Percentiles rank a stretch among this genome's conserved stretches.
Evolutionary conservation across 2,797 vertebrate species (phyloP).

Genomic region (Brotula barbata): DNA sequence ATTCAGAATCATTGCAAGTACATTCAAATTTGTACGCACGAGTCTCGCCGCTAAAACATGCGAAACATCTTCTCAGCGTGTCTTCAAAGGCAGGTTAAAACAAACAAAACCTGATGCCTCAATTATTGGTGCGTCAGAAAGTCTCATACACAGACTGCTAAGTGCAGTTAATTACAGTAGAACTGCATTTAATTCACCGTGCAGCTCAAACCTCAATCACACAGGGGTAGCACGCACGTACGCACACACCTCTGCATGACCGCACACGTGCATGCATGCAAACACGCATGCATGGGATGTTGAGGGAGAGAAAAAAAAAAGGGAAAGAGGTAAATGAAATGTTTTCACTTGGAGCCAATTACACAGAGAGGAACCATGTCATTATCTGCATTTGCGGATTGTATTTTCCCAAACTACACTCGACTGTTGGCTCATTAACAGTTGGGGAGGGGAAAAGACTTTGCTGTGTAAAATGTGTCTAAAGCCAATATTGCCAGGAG

Average conservation of each 20-base stretch:
- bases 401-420: slow-evolving; percentile 72
- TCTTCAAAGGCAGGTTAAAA: slow-evolving; percentile 79
- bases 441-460: slow-evolving; percentile 45
- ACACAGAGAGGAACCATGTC: slow-evolving; percentile 77
- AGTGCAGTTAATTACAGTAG: slow-evolving; percentile 80
- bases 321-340: slow-evolving; percentile 68
- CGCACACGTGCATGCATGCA: slow-evolving; percentile 26
- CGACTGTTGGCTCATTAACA: slow-evolving; percentile 73
- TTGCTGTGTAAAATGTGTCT: slow-evolving; percentile 69
- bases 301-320: slow-evolving; percentile 4
- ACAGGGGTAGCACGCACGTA: slow-evolving; percentile 36
- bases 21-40: slow-evolving; percentile 57
- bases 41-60: slow-evolving; percentile 56
- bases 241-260: slow-evolving; percentile 16
- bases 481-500: slow-evolving; percentile 70
- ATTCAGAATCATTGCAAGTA: slow-evolving; percentile 29
- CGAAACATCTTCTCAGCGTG: slow-evolving; percentile 66
- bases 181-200: slow-evolving; percentile 77
- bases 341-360: slow-evolving; percentile 76
- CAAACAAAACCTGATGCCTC: slow-evolving; percentile 78
- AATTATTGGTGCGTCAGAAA: slow-evolving; percentile 78
- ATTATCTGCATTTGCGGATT: slow-evolving; percentile 76
- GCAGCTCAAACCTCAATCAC: slow-evolving; percentile 72
- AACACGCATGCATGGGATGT: slow-evolving; percentile 58
- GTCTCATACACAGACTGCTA: slow-evolving; percentile 75